Conservation (phyloP, 2,888 invertebrate genomes). For the Meganola albula region DNA sequence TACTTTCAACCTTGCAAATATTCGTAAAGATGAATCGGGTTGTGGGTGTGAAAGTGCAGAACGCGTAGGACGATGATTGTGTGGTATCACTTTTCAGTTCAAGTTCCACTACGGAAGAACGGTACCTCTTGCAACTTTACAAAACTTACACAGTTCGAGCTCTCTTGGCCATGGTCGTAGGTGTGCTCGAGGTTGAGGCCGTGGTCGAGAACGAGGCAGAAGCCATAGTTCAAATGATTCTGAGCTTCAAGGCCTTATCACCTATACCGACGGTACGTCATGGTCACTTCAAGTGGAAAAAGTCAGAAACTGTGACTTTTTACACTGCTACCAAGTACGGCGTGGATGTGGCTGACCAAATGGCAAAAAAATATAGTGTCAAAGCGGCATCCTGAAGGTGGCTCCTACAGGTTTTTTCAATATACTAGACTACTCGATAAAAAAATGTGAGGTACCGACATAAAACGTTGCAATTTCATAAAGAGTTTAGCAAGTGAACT, state of each 20-base stretch:
- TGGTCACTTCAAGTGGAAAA: neutral
- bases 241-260: neutral
- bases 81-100: neutral
- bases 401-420: neutral
- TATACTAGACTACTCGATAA: neutral
- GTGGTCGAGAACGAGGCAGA: too few relatives aligned
- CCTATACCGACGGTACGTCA: neutral
- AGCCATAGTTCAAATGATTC: neutral
- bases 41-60: neutral
- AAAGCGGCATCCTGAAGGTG: neutral
- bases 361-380: neutral
- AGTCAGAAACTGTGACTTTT: neutral
- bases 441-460: neutral
- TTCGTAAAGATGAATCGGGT: neutral
- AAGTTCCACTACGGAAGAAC: neutral
- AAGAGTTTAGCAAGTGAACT: neutral
- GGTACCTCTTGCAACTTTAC: neutral
- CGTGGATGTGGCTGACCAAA: neutral
- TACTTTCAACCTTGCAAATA: too few relatives aligned
- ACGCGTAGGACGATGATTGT: neutral
- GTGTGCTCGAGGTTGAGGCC: neutral
- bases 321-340: neutral
- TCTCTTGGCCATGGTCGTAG: neutral
- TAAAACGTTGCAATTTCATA: neutral
- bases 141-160: neutral